Evolutionary conservation across 1,140 invertebrate genomes (phyloP).

Genomic region (Lucilia sericata): DNA sequence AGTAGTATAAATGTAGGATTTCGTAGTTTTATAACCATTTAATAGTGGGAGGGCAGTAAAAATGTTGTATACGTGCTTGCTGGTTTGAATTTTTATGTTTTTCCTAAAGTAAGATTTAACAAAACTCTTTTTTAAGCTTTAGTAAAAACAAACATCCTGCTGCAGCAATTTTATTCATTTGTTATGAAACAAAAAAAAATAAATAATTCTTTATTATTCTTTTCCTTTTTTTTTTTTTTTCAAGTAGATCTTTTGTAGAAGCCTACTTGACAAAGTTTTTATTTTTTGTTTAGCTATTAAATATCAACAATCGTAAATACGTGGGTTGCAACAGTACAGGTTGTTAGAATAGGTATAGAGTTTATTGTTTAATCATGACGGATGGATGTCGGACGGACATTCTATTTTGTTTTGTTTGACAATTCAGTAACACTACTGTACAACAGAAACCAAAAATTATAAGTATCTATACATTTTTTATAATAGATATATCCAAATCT

Average conservation of each 20-base stretch:
- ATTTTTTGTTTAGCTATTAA: background rate
- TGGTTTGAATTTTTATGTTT: background rate
- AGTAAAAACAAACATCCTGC: background rate
- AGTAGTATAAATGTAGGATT: too few species aligned
- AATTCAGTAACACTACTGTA: too few species aligned
- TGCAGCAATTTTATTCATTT: background rate
- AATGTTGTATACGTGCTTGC: background rate
- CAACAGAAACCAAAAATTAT: too few species aligned
- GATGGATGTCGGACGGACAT: too few species aligned
- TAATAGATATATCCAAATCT: too few species aligned
- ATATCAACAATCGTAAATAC: background rate
- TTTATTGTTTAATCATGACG: too few species aligned
- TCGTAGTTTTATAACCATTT: too few species aligned
- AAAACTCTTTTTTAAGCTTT: slow-evolving; percentile 3
- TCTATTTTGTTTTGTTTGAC: too few species aligned
- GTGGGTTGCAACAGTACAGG: too few species aligned
- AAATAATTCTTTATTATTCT: background rate
- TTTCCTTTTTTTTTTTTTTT: background rate
- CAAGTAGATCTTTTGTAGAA: background rate
- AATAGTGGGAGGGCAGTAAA: too few species aligned
- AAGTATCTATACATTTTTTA: too few species aligned
- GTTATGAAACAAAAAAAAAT: background rate
- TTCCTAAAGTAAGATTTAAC: background rate
- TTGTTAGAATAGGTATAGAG: too few species aligned
- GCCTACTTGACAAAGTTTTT: slow-evolving; percentile 23